phyloP scores from a whole-genome alignment of 2,797 vertebrate genomes.

The Helicolenus hilgendorfi region DNA sequence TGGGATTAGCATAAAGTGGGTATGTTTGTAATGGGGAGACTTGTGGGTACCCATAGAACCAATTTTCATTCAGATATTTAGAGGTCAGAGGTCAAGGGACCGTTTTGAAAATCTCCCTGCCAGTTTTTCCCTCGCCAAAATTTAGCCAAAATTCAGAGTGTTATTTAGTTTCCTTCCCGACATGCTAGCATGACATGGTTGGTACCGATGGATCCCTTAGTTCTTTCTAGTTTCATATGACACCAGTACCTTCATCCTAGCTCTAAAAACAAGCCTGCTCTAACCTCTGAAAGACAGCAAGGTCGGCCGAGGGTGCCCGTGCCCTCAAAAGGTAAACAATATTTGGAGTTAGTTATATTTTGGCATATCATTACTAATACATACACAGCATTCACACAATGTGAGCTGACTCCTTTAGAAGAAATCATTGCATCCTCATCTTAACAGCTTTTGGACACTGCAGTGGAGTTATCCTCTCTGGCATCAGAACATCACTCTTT shows the following conservation, averaged over 20 bases:
- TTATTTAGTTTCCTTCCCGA: not conserved
- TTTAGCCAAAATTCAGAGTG: not conserved
- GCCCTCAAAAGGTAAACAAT: no score
- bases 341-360: not conserved
- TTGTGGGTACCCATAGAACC: not conserved
- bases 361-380: not conserved
- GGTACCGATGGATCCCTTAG: not conserved
- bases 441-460: not conserved
- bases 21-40: not conserved
- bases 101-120: not conserved
- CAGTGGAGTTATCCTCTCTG: conserved; percentile 28
- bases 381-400: not conserved
- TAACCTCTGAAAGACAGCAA: no score
- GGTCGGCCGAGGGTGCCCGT: no score
- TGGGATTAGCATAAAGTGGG: not conserved
- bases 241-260: no score
- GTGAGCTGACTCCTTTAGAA: not conserved
- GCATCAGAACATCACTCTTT: not conserved
- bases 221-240: not conserved
- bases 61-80: not conserved
- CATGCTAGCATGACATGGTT: not conserved
- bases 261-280: no score
- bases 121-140: not conserved
- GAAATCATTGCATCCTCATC: not conserved
- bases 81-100: not conserved